These are phyloP conservation scores for Bufo bufo DNA, from an alignment of 2,113 vertebrate species.

Conservation along the genomic window DNA sequence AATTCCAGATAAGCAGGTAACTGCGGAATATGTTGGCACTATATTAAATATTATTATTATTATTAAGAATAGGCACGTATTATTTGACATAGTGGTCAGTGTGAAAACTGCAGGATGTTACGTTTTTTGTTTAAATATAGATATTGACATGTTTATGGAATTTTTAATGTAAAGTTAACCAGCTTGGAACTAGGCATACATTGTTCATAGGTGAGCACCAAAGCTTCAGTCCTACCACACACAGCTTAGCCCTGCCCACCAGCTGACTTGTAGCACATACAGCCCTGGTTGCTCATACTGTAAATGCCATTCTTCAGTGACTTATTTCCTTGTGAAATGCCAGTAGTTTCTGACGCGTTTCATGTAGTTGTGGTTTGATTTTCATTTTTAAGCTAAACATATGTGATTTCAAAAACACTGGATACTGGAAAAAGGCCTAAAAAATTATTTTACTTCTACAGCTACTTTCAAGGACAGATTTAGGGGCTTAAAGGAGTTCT, in stretches of 20 bases:
- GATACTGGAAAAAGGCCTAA: background rate
- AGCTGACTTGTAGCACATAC: constrained; percentile 15
- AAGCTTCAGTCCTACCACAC: constrained; percentile 21
- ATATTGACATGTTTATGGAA: background rate
- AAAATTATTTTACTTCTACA: background rate
- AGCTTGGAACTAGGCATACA: background rate
- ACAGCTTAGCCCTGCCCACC: background rate
- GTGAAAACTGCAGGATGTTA: no score
- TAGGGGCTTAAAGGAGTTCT: background rate
- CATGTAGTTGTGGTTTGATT: constrained; percentile 34
- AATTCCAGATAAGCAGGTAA: no score
- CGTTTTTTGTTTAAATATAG: no score
- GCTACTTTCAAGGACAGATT: background rate
- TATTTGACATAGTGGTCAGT: no score
- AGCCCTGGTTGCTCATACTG: constrained; percentile 28
- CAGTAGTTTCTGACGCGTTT: constrained; percentile 29
- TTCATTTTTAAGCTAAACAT: constrained; percentile 18
- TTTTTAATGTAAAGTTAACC: no score
- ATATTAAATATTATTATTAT: no score
- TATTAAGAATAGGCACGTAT: no score
- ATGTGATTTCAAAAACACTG: constrained; percentile 5
- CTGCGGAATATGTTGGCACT: no score
- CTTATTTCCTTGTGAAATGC: constrained; percentile 47
- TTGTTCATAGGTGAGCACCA: background rate
- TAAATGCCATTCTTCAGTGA: constrained; percentile 43